Evolutionary conservation across 2,113 vertebrate species (phyloP).

Genomic region (Brienomyrus brachyistius): DNA sequence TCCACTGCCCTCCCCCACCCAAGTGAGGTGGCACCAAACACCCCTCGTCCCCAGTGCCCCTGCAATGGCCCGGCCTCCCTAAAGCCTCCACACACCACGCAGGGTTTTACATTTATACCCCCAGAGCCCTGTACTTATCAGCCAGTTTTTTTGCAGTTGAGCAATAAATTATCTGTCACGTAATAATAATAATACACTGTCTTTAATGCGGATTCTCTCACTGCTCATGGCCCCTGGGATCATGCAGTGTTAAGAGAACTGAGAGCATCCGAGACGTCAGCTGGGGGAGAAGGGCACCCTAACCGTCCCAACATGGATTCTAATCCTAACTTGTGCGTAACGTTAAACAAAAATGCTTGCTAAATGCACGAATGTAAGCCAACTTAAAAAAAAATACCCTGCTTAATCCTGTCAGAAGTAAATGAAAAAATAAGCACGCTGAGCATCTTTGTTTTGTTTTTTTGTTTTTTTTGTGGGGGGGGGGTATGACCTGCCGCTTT

Average conservation of each 20-base stretch:
- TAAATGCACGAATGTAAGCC: too few species aligned
- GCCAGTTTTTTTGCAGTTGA: background rate
- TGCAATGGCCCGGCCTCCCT: background rate
- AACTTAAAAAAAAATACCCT: too few species aligned
- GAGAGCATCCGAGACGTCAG: background rate
- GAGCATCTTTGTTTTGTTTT: too few species aligned
- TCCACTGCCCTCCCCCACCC: too few species aligned
- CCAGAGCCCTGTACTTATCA: background rate
- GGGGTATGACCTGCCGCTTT: too few species aligned
- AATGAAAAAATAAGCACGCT: too few species aligned
- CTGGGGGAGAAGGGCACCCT: background rate
- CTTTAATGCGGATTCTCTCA: constrained; percentile 9
- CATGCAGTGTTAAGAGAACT: background rate
- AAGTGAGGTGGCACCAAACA: background rate
- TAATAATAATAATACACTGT: background rate
- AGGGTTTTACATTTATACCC: background rate
- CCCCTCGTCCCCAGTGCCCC: background rate
- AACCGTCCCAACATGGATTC: background rate
- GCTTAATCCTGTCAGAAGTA: too few species aligned
- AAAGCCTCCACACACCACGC: background rate
- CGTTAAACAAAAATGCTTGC: too few species aligned
- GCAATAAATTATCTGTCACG: constrained; percentile 12
- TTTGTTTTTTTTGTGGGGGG: too few species aligned
- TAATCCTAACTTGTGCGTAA: background rate
- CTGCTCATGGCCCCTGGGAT: background rate